Base-by-base conservation (phyloP, 2,888 invertebrate species). In the Neelides folsomi region DNA sequence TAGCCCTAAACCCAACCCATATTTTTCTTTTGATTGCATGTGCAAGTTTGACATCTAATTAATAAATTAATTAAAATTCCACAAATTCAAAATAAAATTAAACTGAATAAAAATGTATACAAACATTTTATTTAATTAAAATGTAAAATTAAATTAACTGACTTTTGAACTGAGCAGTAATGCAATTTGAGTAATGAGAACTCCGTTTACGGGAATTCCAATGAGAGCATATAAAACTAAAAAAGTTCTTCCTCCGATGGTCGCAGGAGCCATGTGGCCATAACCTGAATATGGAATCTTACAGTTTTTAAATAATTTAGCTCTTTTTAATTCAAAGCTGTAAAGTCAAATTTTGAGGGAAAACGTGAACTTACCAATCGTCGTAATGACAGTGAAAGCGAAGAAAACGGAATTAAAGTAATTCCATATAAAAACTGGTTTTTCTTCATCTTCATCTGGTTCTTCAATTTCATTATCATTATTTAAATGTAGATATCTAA, bases 401-500 rank as follows among this genome's bases (percentile, higher is more conserved):
- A 90, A 89, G 73, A 88, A 88, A 68, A 89, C 81, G 1, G 88
- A 82, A 71, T 89, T 88, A 69, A 87, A 89, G 71, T 85, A 88
- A 66, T 85, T 86, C 89, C 89, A 90, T 67, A 77, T 79, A 55
- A 76, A 75, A 2, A 9, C 2, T 1, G n/a, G n/a, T 18, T n/a
- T 37, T 12, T 46, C 37, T 2, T 46, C 12, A n/a, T 46, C 10
- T 19, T 46, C 45, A 34, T 35, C 12, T 36, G 16, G 46, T 16
- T 37, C 27, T 27, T 27, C 27, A 27, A 5, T 27, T 27, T 27
- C 27, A 3, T 27, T 7, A 5, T 27, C 27, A 27, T 27, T 27
- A 27, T 27, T 27, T n/a, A n/a, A n/a, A n/a, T n/a, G n/a, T n/a
- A n/a, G n/a, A n/a, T n/a, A n/a, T n/a, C n/a, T n/a, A n/a, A n/a